A percentile compares a stretch with the other conserved stretches of the same genome.
Conservation (phyloP, 2,888 invertebrate species). For the Epiblema foenella region DNA sequence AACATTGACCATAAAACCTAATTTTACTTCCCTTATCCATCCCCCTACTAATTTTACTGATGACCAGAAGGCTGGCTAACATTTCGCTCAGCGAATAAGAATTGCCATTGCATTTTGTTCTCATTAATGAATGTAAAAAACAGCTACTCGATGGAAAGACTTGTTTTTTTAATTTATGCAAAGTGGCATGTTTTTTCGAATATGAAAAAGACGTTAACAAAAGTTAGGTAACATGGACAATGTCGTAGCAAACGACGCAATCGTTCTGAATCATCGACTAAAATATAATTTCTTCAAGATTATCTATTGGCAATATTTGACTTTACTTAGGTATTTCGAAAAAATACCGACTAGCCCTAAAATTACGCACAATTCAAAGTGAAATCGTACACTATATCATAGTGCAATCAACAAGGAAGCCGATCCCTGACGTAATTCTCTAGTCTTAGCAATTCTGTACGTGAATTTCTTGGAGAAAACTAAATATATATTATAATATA, state of each 20-base stretch:
- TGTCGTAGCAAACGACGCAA: neutral
- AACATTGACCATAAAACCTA: neutral
- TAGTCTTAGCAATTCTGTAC: neutral
- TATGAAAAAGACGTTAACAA: too few species aligned
- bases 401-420: neutral
- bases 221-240: neutral
- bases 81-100: too few species aligned
- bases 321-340: neutral
- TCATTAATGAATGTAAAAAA: too few species aligned
- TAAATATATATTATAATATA: neutral
- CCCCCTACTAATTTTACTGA: too few species aligned
- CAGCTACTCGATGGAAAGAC: too few species aligned
- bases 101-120: too few species aligned
- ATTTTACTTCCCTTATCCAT: too few species aligned
- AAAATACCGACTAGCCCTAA: slow-evolving; percentile 1
- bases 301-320: slow-evolving; percentile 14
- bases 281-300: neutral
- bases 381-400: neutral
- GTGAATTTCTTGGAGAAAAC: neutral
- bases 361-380: slow-evolving; percentile 11
- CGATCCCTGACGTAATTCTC: neutral
- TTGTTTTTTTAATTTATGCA: too few species aligned
- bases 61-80: too few species aligned
- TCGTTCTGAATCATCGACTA: too few species aligned
- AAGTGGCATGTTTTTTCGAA: too few species aligned